A percentile compares a stretch with the other conserved stretches of the same genome.
Conservation (phyloP, 2,113 vertebrate genomes). For the Corythoichthys intestinalis region DNA sequence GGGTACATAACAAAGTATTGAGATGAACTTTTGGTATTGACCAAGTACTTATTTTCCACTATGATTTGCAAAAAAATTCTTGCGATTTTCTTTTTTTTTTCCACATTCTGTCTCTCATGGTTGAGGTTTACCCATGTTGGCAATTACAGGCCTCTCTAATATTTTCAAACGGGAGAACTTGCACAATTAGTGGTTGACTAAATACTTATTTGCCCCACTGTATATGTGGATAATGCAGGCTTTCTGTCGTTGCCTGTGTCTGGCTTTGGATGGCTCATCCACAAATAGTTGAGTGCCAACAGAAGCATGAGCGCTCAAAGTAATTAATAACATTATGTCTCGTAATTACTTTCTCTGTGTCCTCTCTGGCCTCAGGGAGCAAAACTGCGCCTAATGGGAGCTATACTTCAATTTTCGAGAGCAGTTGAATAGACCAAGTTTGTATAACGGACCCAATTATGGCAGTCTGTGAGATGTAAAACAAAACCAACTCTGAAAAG, state of each 20-base stretch:
- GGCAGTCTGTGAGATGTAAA: slow-evolving; percentile 21
- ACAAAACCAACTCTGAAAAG: slow-evolving; percentile 1
- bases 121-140: too few species aligned
- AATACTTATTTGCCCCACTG: too few species aligned
- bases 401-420: slow-evolving; percentile 51
- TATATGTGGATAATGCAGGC: slow-evolving; percentile 30
- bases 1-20: too few species aligned
- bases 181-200: too few species aligned
- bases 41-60: too few species aligned
- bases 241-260: slow-evolving; percentile 7
- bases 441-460: slow-evolving; percentile 54
- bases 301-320: slow-evolving; percentile 33
- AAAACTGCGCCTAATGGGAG: slow-evolving; percentile 55
- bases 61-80: too few species aligned
- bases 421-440: slow-evolving; percentile 43
- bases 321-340: slow-evolving; percentile 74
- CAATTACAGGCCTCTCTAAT: too few species aligned
- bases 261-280: slow-evolving; percentile 45
- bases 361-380: slow-evolving; percentile 51
- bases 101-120: too few species aligned
- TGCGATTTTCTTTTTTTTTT: too few species aligned
- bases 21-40: too few species aligned
- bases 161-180: too few species aligned
- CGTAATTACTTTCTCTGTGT: slow-evolving; percentile 70
- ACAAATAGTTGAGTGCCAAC: slow-evolving; percentile 34